Percentiles rank a stretch among this genome's conserved stretches.
These are phyloP conservation scores for Himantopus leucocephalus DNA, from an alignment of 2,113 vertebrate genomes.

Conservation along the genomic window DNA sequence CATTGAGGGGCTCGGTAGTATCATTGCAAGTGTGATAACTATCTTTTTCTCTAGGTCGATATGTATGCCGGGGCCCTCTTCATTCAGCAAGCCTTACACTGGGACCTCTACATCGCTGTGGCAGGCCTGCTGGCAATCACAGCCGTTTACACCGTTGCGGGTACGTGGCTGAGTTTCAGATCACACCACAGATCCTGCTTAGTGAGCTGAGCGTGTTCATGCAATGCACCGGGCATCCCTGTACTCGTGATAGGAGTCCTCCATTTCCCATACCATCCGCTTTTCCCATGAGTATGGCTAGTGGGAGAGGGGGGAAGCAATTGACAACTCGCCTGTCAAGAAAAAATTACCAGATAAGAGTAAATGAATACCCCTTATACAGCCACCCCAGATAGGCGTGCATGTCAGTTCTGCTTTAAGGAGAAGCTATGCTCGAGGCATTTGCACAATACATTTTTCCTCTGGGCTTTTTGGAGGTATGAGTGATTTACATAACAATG, in stretches of 20 bases:
- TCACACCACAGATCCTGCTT: background rate
- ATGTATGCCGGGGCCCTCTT: constrained; percentile 97
- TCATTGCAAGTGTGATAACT: fast-evolving
- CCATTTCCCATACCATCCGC: fast-evolving
- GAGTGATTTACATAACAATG: background rate
- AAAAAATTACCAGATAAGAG: background rate
- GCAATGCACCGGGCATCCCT: background rate
- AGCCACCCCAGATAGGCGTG: fast-evolving
- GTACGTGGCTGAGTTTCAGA: constrained; percentile 53
- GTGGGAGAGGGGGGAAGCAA: fast-evolving
- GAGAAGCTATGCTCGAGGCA: background rate
- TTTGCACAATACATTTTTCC: background rate
- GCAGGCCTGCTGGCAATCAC: constrained; percentile 80
- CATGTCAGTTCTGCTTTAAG: background rate
- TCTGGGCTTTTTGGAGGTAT: background rate
- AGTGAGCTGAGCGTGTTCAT: background rate
- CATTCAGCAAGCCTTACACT: constrained; percentile 91
- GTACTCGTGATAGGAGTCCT: background rate
- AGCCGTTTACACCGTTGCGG: constrained; percentile 90
- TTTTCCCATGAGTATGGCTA: background rate
- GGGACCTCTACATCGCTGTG: constrained; percentile 91
- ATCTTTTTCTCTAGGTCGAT: constrained; percentile 81
- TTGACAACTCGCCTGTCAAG: background rate
- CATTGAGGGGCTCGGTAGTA: background rate
- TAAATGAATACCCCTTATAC: background rate